Percentiles rank a stretch among this genome's conserved stretches.
Conservation (phyloP, 2,797 vertebrate genomes). For the Lemur catta region DNA sequence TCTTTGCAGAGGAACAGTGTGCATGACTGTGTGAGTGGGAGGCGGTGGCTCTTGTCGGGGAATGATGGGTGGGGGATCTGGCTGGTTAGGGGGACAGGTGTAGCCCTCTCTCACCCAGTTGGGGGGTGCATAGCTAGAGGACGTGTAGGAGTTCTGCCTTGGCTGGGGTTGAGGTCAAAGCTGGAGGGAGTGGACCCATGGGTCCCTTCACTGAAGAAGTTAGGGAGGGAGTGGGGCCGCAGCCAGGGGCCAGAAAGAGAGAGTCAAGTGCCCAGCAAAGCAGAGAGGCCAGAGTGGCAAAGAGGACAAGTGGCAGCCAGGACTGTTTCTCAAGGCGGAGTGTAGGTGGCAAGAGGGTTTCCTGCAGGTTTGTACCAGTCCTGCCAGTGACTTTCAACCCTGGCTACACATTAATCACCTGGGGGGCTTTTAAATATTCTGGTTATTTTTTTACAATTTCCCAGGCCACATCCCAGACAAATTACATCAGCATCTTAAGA, state of each 20-base stretch:
- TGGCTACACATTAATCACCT: background rate
- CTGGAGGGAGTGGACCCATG: background rate
- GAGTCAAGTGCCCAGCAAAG: background rate
- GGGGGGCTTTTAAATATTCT: background rate
- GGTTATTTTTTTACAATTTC: background rate
- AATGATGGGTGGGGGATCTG: background rate
- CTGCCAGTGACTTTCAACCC: background rate
- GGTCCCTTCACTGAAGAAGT: background rate
- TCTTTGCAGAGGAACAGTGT: background rate
- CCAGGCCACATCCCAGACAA: background rate
- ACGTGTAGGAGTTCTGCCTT: background rate
- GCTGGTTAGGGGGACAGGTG: background rate
- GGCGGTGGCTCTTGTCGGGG: background rate
- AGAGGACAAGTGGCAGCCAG: background rate
- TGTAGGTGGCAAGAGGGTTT: background rate
- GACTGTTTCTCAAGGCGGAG: background rate
- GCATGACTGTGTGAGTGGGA: too few species aligned
- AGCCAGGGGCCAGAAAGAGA: background rate
- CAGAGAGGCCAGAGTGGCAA: background rate
- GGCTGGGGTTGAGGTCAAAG: background rate
- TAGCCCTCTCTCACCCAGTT: too few species aligned
- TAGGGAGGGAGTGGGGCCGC: background rate
- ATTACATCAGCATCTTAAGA: background rate
- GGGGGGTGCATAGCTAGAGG: background rate
- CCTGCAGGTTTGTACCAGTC: background rate